These are phyloP conservation scores for Eulemur macaco DNA, from an alignment of 2,113 vertebrate genomes.

Conservation along the genomic window DNA sequence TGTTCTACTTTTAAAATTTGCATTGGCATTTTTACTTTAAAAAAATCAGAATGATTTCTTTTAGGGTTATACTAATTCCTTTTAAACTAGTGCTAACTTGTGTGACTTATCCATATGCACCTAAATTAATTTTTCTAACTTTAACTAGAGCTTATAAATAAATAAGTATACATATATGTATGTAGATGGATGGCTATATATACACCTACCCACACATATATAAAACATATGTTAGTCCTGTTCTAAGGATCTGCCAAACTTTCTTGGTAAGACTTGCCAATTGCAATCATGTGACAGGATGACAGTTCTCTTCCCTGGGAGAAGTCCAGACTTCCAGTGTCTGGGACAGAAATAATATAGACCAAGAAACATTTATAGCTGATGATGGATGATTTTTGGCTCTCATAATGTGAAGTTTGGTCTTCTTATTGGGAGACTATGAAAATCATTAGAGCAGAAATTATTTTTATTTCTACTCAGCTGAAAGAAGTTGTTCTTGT, in stretches of 20 bases:
- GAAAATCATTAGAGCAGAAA: constrained; percentile 71
- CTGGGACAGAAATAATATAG: constrained; percentile 81
- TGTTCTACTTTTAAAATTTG: constrained; percentile 74
- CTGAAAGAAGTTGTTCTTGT: constrained; percentile 53
- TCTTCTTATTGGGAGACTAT: constrained; percentile 70
- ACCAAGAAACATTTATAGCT: constrained; percentile 78
- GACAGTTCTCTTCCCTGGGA: constrained; percentile 81
- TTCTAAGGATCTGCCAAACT: constrained; percentile 78
- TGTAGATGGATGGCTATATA: constrained; percentile 79
- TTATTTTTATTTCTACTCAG: constrained; percentile 68
- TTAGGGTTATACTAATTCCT: constrained; percentile 67
- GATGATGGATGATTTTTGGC: constrained; percentile 77
- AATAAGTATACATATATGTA: constrained; percentile 82
- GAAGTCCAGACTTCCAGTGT: constrained; percentile 81
- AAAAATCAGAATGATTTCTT: constrained; percentile 70
- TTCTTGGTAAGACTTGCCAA: constrained; percentile 80
- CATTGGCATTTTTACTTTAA: constrained; percentile 70
- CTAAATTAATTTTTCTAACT: constrained; percentile 81
- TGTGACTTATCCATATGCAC: constrained; percentile 75
- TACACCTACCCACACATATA: constrained; percentile 82
- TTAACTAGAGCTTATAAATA: constrained; percentile 80
- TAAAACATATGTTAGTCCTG: constrained; percentile 82
- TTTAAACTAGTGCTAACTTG: constrained; percentile 75
- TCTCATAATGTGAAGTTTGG: constrained; percentile 67
- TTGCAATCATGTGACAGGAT: constrained; percentile 77